These are phyloP conservation scores for Lutjanus campechanus DNA, from an alignment of 2,797 vertebrate species.

Conservation along the genomic window DNA sequence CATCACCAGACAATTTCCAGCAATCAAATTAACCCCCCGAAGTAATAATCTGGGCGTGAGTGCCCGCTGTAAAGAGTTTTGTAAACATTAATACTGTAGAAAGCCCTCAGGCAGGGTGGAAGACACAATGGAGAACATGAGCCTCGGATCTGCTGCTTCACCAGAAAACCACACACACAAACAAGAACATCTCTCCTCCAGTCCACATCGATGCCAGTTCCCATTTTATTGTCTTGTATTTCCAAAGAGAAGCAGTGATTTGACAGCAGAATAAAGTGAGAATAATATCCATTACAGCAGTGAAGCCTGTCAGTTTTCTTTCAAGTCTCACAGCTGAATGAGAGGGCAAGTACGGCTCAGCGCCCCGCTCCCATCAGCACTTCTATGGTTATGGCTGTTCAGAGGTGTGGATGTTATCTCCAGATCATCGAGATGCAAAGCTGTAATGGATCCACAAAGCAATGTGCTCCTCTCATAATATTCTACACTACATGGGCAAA, in stretches of 20 bases:
- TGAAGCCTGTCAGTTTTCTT: slow-evolving; percentile 6
- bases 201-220: background rate
- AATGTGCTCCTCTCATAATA: background rate
- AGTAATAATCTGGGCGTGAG: slow-evolving; percentile 23
- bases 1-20: slow-evolving; percentile 32
- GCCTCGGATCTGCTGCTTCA: slow-evolving; percentile 5
- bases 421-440: background rate
- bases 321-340: background rate
- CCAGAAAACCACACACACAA: slow-evolving; percentile 16
- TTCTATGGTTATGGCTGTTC: background rate
- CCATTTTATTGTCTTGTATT: slow-evolving; percentile 22
- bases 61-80: slow-evolving; percentile 5
- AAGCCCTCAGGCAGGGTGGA: slow-evolving; percentile 15
- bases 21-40: slow-evolving; percentile 16
- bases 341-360: background rate
- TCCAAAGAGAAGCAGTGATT: slow-evolving; percentile 15
- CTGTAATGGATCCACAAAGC: background rate
- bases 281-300: slow-evolving; percentile 1
- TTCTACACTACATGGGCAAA: background rate
- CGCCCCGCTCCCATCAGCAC: background rate
- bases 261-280: slow-evolving; percentile 6
- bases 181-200: background rate
- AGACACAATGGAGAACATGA: slow-evolving; percentile 40
- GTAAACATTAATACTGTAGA: slow-evolving; percentile 36
- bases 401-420: slow-evolving; percentile 1